These are phyloP conservation scores for Ips nitidus DNA, from an alignment of 1,140 invertebrate species.

Conservation along the genomic window DNA sequence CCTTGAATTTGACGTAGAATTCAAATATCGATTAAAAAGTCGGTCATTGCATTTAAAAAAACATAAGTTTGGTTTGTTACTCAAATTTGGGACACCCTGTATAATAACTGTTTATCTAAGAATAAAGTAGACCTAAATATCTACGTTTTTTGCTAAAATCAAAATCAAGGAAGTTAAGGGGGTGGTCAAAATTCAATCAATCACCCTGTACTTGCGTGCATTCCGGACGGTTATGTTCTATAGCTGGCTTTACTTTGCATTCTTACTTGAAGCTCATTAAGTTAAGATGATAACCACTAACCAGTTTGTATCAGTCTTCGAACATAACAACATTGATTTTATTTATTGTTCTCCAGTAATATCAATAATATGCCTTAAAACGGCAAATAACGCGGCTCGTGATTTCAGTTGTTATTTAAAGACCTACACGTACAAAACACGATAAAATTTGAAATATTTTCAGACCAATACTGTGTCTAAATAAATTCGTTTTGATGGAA, in stretches of 20 bases:
- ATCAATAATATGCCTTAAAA: not conserved
- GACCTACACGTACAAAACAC: not conserved
- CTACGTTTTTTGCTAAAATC: too few relatives aligned
- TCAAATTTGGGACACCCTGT: too few relatives aligned
- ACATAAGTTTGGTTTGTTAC: too few relatives aligned
- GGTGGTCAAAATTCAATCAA: too few relatives aligned
- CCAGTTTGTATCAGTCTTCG: constrained; percentile 15
- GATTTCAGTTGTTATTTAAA: not conserved
- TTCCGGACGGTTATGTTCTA: not conserved
- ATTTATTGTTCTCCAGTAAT: constrained; percentile 5
- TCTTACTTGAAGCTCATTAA: constrained; percentile 4
- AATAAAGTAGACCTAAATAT: too few relatives aligned
- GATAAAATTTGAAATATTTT: not conserved
- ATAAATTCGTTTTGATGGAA: too few relatives aligned
- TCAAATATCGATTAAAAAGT: too few relatives aligned
- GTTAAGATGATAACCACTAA: constrained; percentile 2
- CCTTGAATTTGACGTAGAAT: too few relatives aligned
- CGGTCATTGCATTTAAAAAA: too few relatives aligned
- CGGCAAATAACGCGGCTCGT: not conserved
- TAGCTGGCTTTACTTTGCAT: constrained; percentile 1
- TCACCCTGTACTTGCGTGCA: not conserved
- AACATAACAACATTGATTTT: constrained; percentile 8
- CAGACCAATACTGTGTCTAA: too few relatives aligned
- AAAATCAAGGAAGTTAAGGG: too few relatives aligned
- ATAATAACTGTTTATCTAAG: too few relatives aligned